phyloP scores from a whole-genome alignment of 2,113 vertebrate species.

The Carassius gibelio region DNA sequence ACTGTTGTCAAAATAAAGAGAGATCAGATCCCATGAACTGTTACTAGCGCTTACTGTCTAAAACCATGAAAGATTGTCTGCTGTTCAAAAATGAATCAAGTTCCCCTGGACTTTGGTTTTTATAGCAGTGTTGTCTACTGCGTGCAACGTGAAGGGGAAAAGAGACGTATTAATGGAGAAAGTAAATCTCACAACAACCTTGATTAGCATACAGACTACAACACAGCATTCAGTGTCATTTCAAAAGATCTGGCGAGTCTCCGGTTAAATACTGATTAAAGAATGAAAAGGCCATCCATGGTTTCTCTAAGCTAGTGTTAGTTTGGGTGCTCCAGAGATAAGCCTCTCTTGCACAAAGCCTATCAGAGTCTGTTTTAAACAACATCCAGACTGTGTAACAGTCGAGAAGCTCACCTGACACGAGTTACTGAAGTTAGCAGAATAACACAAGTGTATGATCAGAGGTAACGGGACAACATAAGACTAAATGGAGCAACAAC shows the following conservation, averaged over 20 bases:
- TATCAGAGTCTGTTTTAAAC: constrained; percentile 53
- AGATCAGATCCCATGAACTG: neutral
- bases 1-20: neutral
- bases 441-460: too few species aligned
- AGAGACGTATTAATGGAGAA: neutral
- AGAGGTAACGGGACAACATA: too few species aligned
- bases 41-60: constrained; percentile 28
- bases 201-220: neutral
- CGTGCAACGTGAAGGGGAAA: constrained; percentile 2
- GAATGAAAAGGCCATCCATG: constrained; percentile 47
- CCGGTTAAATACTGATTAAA: constrained; percentile 24
- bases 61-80: constrained; percentile 51
- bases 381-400: constrained; percentile 65
- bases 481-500: too few species aligned
- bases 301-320: constrained; percentile 53
- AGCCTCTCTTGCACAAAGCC: constrained; percentile 53
- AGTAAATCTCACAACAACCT: neutral
- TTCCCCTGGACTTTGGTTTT: constrained; percentile 62
- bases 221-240: neutral
- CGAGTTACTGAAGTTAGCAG: constrained; percentile 18
- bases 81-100: constrained; percentile 51
- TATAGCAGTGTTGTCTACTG: constrained; percentile 38
- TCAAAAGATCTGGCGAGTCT: neutral
- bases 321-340: constrained; percentile 34
- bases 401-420: constrained; percentile 58